Conservation (phyloP, 2,113 vertebrate species). For the Maccullochella peelii region DNA sequence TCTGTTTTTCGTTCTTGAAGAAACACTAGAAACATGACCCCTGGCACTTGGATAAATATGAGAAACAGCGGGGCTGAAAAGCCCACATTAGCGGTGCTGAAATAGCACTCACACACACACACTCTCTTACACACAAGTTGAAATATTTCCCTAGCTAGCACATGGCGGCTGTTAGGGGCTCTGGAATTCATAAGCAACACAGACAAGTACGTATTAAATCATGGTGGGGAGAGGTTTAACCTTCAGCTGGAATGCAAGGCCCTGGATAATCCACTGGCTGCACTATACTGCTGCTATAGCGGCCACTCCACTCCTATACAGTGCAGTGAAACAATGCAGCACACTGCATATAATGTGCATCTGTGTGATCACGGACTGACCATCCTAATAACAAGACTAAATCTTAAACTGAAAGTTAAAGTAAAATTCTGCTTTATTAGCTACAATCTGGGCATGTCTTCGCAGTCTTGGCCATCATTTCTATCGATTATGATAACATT, state of each 20-base stretch:
- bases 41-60: slow-evolving; percentile 39
- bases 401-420: neutral
- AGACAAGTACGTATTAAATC: slow-evolving; percentile 77
- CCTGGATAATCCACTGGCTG: slow-evolving; percentile 64
- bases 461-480: no score
- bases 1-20: slow-evolving; percentile 36
- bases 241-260: slow-evolving; percentile 76
- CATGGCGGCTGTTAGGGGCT: slow-evolving; percentile 65
- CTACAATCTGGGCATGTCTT: neutral
- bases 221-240: slow-evolving; percentile 73
- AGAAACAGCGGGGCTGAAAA: slow-evolving; percentile 22
- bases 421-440: neutral
- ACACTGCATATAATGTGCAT: slow-evolving; percentile 2
- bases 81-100: slow-evolving; percentile 18
- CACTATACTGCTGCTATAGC: slow-evolving; percentile 47
- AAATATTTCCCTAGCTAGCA: slow-evolving; percentile 64
- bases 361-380: neutral
- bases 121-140: slow-evolving; percentile 43
- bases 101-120: neutral
- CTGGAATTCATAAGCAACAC: slow-evolving; percentile 80
- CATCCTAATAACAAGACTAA: neutral
- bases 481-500: neutral
- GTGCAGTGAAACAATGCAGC: neutral
- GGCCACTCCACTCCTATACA: slow-evolving; percentile 25
- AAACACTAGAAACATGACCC: slow-evolving; percentile 42